phyloP scores from a whole-genome alignment of 1,140 invertebrate species.

The Ips nitidus region DNA sequence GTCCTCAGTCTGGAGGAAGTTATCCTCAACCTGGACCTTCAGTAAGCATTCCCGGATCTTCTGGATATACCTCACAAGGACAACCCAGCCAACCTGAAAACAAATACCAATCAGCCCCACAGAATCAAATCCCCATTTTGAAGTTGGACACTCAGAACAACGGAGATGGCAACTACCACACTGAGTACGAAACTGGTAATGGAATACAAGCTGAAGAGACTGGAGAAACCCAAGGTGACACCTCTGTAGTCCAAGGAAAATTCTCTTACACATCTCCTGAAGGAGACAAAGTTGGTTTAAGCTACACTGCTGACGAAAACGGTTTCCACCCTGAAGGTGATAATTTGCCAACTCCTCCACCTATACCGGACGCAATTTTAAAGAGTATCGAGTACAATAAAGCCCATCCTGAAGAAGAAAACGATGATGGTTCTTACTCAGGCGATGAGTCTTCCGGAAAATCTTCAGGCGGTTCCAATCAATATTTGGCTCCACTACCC shows the following conservation, averaged over 20 bases:
- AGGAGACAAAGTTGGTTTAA: conserved; percentile 45
- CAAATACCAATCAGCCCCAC: not conserved
- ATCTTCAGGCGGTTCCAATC: conserved; percentile 9
- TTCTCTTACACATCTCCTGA: conserved; percentile 50
- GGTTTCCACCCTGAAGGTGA: conserved; percentile 62
- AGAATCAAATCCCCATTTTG: conserved; percentile 19
- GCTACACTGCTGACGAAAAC: conserved; percentile 64
- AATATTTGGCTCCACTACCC: conserved; percentile 16
- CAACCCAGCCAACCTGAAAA: not conserved
- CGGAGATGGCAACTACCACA: conserved; percentile 53
- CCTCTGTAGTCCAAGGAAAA: conserved; percentile 39
- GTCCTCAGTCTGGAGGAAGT: not conserved
- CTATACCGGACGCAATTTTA: conserved; percentile 58
- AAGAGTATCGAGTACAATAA: conserved; percentile 54
- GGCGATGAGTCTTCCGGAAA: conserved; percentile 2
- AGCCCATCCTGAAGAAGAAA: conserved; percentile 29
- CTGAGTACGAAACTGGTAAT: conserved; percentile 61
- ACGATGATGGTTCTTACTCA: conserved; percentile 17
- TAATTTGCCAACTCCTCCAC: conserved; percentile 59
- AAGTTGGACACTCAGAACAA: conserved; percentile 9
- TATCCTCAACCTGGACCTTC: conserved; percentile 1
- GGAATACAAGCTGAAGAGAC: conserved; percentile 57
- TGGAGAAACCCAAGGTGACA: conserved; percentile 49
- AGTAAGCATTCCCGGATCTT: not conserved
- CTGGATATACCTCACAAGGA: not conserved